These are phyloP conservation scores for Alfaro cultratus DNA, from an alignment of 2,797 vertebrate species.

Conservation along the genomic window DNA sequence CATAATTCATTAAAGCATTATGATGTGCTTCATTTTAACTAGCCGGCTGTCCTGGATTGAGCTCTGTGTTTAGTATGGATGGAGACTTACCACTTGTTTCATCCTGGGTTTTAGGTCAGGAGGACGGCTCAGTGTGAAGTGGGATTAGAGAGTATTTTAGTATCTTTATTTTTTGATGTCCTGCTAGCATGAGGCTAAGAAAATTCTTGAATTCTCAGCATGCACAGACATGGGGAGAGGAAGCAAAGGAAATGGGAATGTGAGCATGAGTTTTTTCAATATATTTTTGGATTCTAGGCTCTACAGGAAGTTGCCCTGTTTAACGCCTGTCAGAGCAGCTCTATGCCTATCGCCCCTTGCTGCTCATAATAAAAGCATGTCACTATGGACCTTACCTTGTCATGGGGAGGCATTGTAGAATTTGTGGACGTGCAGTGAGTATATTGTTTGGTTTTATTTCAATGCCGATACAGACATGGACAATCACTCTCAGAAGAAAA, in stretches of 20 bases:
- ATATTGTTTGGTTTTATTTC: neutral
- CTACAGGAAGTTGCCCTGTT: constrained; percentile 15
- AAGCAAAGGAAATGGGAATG: neutral
- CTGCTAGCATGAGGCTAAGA: neutral
- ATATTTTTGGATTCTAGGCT: constrained; percentile 6
- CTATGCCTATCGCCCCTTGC: neutral
- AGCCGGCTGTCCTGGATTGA: constrained; percentile 18
- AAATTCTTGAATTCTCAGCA: neutral
- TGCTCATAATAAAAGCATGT: neutral
- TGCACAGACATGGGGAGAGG: constrained; percentile 1
- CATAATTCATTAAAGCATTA: constrained; percentile 43
- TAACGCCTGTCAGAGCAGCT: constrained; percentile 9
- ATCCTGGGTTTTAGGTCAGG: constrained; percentile 27
- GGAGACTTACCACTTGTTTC: constrained; percentile 9
- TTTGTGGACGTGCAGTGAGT: neutral
- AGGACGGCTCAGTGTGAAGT: constrained; percentile 19
- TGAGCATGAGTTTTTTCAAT: neutral
- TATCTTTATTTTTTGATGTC: constrained; percentile 37
- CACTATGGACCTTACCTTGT: neutral
- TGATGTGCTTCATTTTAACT: constrained; percentile 30
- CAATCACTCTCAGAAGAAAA: too few species aligned
- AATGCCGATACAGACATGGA: too few species aligned
- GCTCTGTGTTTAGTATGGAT: constrained; percentile 7
- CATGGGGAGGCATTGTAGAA: neutral
- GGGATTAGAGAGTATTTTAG: constrained; percentile 19